Conservation (phyloP, 2,797 vertebrate species). For the Salmo trutta region DNA sequence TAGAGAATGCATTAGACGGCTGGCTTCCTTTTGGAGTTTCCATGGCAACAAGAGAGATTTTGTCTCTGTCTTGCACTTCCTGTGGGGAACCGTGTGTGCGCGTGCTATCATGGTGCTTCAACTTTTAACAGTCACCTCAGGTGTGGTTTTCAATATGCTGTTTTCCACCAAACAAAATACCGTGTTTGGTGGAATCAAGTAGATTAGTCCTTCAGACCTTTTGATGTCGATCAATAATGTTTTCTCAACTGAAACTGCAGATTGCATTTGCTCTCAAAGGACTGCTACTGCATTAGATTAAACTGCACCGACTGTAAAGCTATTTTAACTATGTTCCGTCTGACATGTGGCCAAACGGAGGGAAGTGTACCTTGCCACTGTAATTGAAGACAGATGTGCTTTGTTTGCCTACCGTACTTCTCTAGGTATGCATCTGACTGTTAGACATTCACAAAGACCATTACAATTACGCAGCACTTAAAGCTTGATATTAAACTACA, state of each 20-base stretch:
- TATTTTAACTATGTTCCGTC: not conserved
- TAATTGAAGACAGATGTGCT: not conserved
- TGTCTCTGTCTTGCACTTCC: not conserved
- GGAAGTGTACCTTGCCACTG: not conserved
- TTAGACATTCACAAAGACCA: not conserved
- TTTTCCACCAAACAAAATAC: not conserved
- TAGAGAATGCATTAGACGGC: not conserved
- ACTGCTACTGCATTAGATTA: not conserved
- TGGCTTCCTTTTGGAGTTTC: constrained; percentile 44
- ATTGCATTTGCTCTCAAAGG: not conserved
- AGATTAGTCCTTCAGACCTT: not conserved
- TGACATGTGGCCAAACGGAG: not conserved
- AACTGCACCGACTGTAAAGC: not conserved
- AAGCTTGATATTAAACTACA: not conserved
- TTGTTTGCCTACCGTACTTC: not conserved
- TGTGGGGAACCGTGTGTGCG: not conserved
- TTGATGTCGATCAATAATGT: not conserved
- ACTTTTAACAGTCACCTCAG: not conserved
- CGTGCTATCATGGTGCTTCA: not conserved
- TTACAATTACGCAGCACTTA: not conserved
- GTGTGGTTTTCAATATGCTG: not conserved
- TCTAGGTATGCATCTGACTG: not conserved
- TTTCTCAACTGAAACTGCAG: not conserved
- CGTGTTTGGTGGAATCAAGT: not conserved
- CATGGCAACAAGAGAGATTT: constrained; percentile 57